Evolutionary conservation across 2,797 vertebrate species (phyloP).

Genomic region (Alcedo quadribrachys): DNA sequence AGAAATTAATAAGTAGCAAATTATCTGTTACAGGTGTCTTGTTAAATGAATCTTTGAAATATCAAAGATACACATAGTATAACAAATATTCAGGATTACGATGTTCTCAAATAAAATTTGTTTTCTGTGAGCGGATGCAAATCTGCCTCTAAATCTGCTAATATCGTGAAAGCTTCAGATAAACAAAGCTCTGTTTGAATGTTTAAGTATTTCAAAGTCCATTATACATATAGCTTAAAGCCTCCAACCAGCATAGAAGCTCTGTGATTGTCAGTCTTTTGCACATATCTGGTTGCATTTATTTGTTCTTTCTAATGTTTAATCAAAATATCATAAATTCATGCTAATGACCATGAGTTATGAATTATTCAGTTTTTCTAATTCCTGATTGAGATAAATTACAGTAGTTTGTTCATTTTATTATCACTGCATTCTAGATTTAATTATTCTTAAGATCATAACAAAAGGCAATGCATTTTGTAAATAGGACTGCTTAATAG

Average conservation of each 20-base stretch:
- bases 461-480: constrained; percentile 28
- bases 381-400: constrained; percentile 34
- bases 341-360: background rate
- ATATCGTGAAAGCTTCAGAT: background rate
- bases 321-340: constrained; percentile 12
- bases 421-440: background rate
- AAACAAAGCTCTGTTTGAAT: background rate
- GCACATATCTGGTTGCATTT: background rate
- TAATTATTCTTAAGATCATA: constrained; percentile 45
- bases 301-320: background rate
- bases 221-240: background rate
- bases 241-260: background rate
- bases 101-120: background rate
- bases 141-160: background rate
- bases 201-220: background rate
- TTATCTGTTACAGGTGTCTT: background rate
- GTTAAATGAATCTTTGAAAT: background rate
- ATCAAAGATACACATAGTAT: background rate
- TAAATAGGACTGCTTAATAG: constrained; percentile 6
- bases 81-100: background rate
- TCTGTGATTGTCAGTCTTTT: background rate
- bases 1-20: background rate
- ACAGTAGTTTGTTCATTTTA: constrained; percentile 14
- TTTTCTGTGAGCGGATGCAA: background rate
- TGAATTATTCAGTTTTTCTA: background rate